Conservation (phyloP, 2,888 invertebrate species). For the Cheilosia vulpina region DNA sequence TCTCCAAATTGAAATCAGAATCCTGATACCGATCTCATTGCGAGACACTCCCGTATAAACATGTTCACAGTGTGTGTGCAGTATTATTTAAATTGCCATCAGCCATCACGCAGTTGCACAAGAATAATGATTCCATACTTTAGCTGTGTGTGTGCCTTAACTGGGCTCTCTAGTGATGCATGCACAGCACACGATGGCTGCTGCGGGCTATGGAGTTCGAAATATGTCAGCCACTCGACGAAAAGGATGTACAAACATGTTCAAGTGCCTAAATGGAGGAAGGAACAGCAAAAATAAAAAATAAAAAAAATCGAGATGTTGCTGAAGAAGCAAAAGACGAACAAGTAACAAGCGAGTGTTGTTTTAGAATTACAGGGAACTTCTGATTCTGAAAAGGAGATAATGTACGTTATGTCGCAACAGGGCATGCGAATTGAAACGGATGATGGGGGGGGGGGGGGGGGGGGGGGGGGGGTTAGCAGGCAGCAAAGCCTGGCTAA, state of each 20-base stretch:
- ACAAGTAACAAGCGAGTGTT: constrained; percentile 54
- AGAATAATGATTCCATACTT: constrained; percentile 62
- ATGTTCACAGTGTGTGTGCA: constrained; percentile 50
- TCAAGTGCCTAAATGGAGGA: constrained; percentile 71
- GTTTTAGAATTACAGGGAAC: constrained; percentile 22
- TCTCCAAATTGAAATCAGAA: constrained; percentile 52
- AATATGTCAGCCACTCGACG: constrained; percentile 72
- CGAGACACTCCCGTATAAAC: constrained; percentile 15
- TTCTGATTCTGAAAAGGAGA: constrained; percentile 65
- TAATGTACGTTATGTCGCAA: constrained; percentile 23
- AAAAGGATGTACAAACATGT: constrained; percentile 73
- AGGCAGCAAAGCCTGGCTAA: constrained; percentile 10
- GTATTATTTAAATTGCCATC: constrained; percentile 81
- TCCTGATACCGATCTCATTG: constrained; percentile 51
- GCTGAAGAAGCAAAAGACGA: constrained; percentile 14
- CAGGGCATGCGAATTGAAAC: constrained; percentile 30
- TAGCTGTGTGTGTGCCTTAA: constrained; percentile 44
- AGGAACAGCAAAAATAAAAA: constrained; percentile 37
- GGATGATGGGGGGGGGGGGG: constrained; percentile 10
- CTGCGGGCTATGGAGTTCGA: constrained; percentile 53
- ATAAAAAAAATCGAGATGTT: neutral
- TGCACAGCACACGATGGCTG: neutral
- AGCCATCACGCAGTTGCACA: constrained; percentile 77
- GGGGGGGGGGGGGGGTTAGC: no score
- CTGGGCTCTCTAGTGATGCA: constrained; percentile 14